Base-by-base conservation (phyloP, 2,797 vertebrate species). In the Leuciscus waleckii region DNA sequence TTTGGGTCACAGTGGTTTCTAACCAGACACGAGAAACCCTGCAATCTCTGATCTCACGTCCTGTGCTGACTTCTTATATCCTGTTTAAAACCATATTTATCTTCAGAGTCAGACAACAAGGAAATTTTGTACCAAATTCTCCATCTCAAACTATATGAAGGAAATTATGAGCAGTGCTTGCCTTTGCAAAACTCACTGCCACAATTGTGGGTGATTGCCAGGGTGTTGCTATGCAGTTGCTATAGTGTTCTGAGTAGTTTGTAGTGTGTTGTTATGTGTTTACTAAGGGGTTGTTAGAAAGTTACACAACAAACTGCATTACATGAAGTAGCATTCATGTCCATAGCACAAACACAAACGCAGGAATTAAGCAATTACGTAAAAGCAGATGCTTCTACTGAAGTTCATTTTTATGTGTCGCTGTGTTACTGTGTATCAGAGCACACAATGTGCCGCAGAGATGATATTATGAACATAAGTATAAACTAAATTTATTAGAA, bases 41-140 rank as follows among this genome's bases (percentile, higher is more conserved):
- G 86, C 81, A 87, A 78, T 58, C n/a, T 46, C 78, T 93, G 91
- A 95, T 92, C 90, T 95, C 92, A 96, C 90, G 93, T 95, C 93
- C 93, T 94, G 90, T 92, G 91, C 91, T 93, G 90, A 93, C 85
- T 76, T 81, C 41, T 88, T 56, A 69, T 91, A 93, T 95, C 94
- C 93, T 94, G 92, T 83, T 26, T 91, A 91, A 92, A 89, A 89
- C 91, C 90, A 92, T 81, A 80, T 91, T 89, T 61, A 35, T 91
- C 88, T 88, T 88, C 71, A 83, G 87, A 87, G 79, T 73, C 21
- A 79, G 26, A 84, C 71, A 85, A 79, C 56, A 29, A 63, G 68
- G 84, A 9, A 6, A 56, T 77, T 26, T 85, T 58, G 70, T 49
- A 58, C 75, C 77, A 77, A 76, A 86, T 80, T 81, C 88, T 68